Base-by-base conservation (phyloP, 2,888 invertebrate genomes). In the Euphydryas editha region DNA sequence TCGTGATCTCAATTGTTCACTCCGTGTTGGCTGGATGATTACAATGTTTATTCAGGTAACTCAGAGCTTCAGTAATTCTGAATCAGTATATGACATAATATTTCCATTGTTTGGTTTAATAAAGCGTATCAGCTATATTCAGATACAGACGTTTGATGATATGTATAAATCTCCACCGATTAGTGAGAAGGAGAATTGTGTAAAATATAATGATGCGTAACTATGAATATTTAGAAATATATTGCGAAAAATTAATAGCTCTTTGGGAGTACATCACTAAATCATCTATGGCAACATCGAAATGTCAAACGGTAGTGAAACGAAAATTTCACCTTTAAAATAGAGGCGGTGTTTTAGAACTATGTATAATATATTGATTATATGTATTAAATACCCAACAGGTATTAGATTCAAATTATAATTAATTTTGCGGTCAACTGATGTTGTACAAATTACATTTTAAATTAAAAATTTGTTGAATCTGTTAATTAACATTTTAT, bases 41-140 rank as follows among this genome's bases (percentile, higher is more conserved):
- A 62, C 60, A 65, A 72, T 73, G 73, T 71, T 72, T 66, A 66
- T 70, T 62, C 66, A 67, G 68, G 70, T 73, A 73, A 72, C 39
- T 49, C 65, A 60, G 42, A 49, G 24, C 51, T 61, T 44, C 39
- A 60, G 49, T 71, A n/a, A n/a, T n/a, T n/a, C n/a, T n/a, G n/a
- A n/a, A n/a, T 44, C 37, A 59, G 39, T 71, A 67, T 65, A 60
- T 71, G 72, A 71, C 69, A 71, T 69, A 69, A 72, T 30, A 30
- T 2, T 64, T 69, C 68, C 55, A 69, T 72, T 72, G 72, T 70
- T 69, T 69, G 62, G 58, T 46, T 65, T 64, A 64, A 67, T 71
- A 65, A 71, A 49, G 59, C 66, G 44, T 51, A 66, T 59, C 65
- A n/a, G n/a, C n/a, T n/a, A n/a, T n/a, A n/a, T n/a, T n/a, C 65